Evolutionary conservation across 2,888 invertebrate species (phyloP), one percentile per base, ranked within the genome.

Genomic region (Vesta saturnalis): DNA sequence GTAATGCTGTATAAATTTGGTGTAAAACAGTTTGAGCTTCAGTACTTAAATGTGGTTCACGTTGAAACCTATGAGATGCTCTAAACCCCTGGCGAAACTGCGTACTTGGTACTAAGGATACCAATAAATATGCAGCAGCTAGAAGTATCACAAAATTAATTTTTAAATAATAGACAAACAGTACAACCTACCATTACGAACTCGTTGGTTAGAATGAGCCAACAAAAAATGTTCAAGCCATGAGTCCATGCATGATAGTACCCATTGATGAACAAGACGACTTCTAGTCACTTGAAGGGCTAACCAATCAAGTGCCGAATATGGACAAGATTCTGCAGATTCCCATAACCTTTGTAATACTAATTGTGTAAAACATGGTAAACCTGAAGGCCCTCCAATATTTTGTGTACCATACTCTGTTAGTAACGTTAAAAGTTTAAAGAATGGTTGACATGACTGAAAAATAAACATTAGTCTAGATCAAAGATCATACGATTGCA

Each of bases 141-240:
- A 86, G 81, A 83, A 83, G 64, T 21, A 22, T 46, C 22, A 14
- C 3, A 56, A 55, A 43, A 12, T 10, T 15, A 22, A 60, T 15
- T 22, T 56, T 23, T 3, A 56, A 12, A 6, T 5, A 12, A 1
- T 1, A 16, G 1, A 14, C 0, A 49, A 57, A 14, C 23, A 47
- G 35, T 8, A 18, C 22, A 46, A 76, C 85, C 83, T 82, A 91
- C 91, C 90, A 81, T 92, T 92, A 75, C 97, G 88, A 64, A 97
- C 97, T 30, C 96, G 86, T 74, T 94, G 94, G 80, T 95, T 95
- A 69, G 88, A 89, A 77, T 96, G 94, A 5, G 92, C 94, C 68
- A 97, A 88, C 67, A 97, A 87, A 83, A 94, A 96, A 73, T 92
- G 91, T 82, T 97, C 96, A 64, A 96, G 88, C 96, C 97, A 97